Evolutionary conservation across 1,140 invertebrate species (phyloP).

Genomic region (Neodiprion fabricii): DNA sequence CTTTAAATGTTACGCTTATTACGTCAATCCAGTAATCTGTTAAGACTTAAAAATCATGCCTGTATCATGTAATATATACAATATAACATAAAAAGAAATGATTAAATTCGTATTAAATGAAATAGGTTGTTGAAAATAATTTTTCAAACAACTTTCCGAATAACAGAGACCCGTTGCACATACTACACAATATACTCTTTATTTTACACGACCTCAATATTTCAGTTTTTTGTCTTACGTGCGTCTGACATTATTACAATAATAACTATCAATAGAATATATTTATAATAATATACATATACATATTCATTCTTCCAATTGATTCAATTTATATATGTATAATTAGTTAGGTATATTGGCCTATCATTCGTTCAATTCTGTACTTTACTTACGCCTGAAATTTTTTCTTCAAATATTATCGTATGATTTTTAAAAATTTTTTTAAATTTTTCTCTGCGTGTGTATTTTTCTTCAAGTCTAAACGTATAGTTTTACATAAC

Average conservation of each 20-base stretch:
- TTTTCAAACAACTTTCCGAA: not conserved
- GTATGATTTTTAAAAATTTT: not conserved
- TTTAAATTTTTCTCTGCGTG: conserved; percentile 14
- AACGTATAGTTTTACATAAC: conserved; percentile 53
- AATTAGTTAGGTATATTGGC: conserved; percentile 40
- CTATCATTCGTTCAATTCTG: conserved; percentile 42
- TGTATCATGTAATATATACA: not conserved
- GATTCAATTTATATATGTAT: conserved; percentile 43
- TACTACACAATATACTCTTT: conserved; percentile 55
- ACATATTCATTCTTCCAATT: conserved; percentile 50
- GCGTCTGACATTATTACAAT: conserved; percentile 45
- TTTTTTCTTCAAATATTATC: conserved; percentile 30
- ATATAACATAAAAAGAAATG: not conserved
- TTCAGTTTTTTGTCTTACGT: conserved; percentile 37
- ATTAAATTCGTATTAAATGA: not conserved
- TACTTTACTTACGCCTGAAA: conserved; percentile 30
- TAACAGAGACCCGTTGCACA: not conserved
- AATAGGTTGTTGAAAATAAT: not conserved
- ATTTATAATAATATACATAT: conserved; percentile 59
- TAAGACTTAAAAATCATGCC: not conserved
- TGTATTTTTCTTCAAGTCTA: conserved; percentile 40
- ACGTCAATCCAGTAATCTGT: conserved; percentile 8
- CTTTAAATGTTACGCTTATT: conserved; percentile 15
- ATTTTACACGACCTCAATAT: conserved; percentile 53
- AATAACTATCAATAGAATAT: conserved; percentile 49